phyloP scores from a whole-genome alignment of 2,113 vertebrate species.

The Empidonax alnorum region DNA sequence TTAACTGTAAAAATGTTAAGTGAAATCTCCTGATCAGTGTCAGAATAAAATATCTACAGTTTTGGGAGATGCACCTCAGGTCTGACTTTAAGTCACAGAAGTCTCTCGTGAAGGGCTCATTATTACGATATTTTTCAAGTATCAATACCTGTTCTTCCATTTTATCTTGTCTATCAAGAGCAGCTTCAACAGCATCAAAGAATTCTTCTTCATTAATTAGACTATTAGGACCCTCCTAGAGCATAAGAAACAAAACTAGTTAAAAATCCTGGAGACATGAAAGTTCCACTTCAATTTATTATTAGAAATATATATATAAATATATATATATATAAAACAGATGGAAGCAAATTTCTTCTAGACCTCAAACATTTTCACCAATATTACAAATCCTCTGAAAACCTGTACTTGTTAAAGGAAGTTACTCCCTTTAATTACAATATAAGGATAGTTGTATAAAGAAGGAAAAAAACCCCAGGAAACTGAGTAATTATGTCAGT shows the following conservation, averaged over 20 bases:
- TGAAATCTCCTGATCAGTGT: background rate
- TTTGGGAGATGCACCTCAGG: background rate
- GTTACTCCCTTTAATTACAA: background rate
- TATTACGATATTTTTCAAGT: background rate
- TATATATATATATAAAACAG: background rate
- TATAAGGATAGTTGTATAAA: background rate
- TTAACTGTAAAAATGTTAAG: background rate
- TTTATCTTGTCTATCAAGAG: constrained; percentile 94
- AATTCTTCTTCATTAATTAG: constrained; percentile 97
- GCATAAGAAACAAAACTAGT: constrained; percentile 12
- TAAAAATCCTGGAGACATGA: background rate
- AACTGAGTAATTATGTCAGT: background rate
- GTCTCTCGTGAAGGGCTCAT: background rate
- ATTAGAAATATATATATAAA: background rate
- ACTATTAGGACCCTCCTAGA: constrained; percentile 95
- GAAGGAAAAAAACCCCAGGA: background rate
- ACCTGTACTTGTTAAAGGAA: background rate
- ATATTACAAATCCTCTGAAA: background rate
- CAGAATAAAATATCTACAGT: background rate
- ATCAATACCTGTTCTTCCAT: constrained; percentile 92
- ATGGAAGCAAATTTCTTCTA: background rate
- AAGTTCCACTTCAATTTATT: background rate
- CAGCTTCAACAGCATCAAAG: constrained; percentile 96
- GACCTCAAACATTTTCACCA: background rate
- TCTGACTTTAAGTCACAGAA: background rate